phyloP scores from a whole-genome alignment of 2,113 vertebrate genomes.

The Sphyrna mokarran region DNA sequence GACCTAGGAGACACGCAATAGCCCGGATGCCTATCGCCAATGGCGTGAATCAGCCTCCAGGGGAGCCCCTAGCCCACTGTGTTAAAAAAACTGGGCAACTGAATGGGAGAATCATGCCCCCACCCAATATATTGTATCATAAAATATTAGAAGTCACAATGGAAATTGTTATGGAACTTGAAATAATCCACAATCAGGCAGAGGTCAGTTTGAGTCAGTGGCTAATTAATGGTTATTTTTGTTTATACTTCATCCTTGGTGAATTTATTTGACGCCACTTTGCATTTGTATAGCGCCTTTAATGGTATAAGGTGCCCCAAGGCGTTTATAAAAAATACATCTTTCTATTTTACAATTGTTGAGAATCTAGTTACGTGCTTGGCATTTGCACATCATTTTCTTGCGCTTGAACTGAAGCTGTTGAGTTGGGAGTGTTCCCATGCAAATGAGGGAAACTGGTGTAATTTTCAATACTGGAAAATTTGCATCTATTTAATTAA shows the following conservation, averaged over 20 bases:
- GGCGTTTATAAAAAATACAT: neutral
- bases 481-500: constrained; percentile 14
- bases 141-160: no score
- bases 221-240: neutral
- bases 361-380: neutral
- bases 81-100: no score
- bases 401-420: neutral
- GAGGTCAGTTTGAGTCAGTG: neutral
- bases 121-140: neutral
- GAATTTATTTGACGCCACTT: neutral
- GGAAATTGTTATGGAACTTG: no score
- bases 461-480: neutral
- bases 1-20: no score
- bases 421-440: neutral
- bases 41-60: no score
- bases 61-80: no score
- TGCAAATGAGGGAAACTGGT: neutral
- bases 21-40: no score
- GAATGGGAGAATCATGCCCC: no score
- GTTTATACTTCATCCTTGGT: neutral
- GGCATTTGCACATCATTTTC: neutral
- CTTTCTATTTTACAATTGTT: neutral
- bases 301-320: neutral
- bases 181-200: neutral
- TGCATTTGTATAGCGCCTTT: neutral